Conservation (phyloP, 2,888 invertebrate genomes). For the Lamproptera curius region DNA sequence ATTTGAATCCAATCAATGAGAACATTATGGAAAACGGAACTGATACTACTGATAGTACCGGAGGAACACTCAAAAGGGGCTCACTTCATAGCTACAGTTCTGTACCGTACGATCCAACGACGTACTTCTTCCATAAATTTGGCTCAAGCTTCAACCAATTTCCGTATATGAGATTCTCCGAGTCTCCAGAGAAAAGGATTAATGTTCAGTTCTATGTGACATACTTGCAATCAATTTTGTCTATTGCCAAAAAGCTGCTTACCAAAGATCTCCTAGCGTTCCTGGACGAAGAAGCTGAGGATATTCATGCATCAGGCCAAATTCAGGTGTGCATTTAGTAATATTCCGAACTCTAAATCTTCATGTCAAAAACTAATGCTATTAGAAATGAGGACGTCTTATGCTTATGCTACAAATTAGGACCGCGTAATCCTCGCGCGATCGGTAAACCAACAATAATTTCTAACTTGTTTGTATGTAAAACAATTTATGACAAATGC, state of each 20-base stretch:
- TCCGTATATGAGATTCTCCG: constrained; percentile 87
- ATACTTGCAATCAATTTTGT: constrained; percentile 88
- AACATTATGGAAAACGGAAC: constrained; percentile 59
- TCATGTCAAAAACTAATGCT: too few species aligned
- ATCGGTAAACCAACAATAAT: too few species aligned
- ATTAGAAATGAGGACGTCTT: too few species aligned
- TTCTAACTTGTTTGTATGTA: too few species aligned
- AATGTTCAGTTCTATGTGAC: constrained; percentile 84
- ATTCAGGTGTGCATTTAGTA: constrained; percentile 78
- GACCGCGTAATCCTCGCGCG: too few species aligned
- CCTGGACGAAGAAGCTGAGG: constrained; percentile 90
- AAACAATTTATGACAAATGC: too few species aligned
- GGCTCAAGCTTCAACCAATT: constrained; percentile 96
- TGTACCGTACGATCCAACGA: constrained; percentile 87
- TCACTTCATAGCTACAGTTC: constrained; percentile 80
- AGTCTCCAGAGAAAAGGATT: constrained; percentile 82
- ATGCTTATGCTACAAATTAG: too few species aligned
- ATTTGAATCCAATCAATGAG: constrained; percentile 82
- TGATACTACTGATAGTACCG: constrained; percentile 51
- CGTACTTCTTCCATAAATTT: constrained; percentile 93
- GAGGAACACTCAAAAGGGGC: constrained; percentile 57
- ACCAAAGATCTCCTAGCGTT: constrained; percentile 89
- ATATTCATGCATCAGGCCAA: constrained; percentile 85
- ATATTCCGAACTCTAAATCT: too few species aligned
- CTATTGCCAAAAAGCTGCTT: constrained; percentile 89